A percentile compares a stretch with the other conserved stretches of the same genome.
Evolutionary conservation across 2,888 invertebrate genomes (phyloP).

Genomic region (Parasteatoda lunata): DNA sequence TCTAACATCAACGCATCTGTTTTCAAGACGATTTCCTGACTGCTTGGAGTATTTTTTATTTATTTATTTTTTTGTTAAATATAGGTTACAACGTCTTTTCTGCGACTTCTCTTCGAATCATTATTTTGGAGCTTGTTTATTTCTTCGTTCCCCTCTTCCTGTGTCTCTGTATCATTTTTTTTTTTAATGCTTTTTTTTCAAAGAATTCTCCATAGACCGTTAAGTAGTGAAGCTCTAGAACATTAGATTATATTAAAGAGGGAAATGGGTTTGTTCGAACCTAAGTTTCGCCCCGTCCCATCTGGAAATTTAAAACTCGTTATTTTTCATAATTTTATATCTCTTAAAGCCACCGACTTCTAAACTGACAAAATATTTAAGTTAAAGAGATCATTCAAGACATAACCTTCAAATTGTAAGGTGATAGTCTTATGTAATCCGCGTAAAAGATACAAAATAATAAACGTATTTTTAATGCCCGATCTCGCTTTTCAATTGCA

Average conservation of each 20-base stretch:
- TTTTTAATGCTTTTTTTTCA: background rate
- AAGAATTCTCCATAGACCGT: slow-evolving; percentile 9
- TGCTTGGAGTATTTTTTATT: background rate
- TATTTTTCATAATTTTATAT: background rate
- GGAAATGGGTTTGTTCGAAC: slow-evolving; percentile 1
- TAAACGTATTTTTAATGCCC: too few species aligned
- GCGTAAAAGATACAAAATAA: too few species aligned
- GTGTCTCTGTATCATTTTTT: background rate
- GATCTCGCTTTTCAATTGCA: too few species aligned
- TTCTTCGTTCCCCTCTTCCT: slow-evolving; percentile 4
- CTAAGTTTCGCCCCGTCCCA: slow-evolving; percentile 9
- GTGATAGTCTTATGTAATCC: too few species aligned
- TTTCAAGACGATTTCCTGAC: slow-evolving; percentile 42
- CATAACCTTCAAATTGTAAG: too few species aligned
- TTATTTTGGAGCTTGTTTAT: slow-evolving; percentile 12
- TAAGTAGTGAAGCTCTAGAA: background rate
- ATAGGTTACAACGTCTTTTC: slow-evolving; percentile 49
- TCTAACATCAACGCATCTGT: slow-evolving; percentile 26
- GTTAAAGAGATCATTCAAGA: too few species aligned
- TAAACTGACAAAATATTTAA: too few species aligned
- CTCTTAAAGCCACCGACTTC: too few species aligned
- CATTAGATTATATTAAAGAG: too few species aligned
- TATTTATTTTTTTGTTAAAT: slow-evolving; percentile 47
- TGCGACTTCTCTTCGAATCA: background rate
- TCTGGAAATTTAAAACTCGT: slow-evolving; percentile 34